Evolutionary conservation across 2,888 invertebrate species (phyloP).

Genomic region (Gisinianus flammeolus): DNA sequence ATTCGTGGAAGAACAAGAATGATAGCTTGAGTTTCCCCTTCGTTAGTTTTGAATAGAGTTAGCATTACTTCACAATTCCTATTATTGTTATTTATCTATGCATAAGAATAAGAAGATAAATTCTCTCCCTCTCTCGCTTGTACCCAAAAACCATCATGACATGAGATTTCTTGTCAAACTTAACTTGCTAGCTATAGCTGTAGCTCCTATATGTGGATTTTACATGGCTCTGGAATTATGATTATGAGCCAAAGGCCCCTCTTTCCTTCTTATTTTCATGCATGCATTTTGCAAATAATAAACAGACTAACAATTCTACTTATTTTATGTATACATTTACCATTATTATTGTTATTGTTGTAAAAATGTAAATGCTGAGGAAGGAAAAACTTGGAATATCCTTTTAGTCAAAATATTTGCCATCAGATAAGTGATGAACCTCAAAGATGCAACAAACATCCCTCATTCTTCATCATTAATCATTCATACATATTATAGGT

Average conservation of each 20-base stretch:
- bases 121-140: slow-evolving; percentile 27
- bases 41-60: slow-evolving; percentile 40
- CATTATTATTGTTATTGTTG: neutral
- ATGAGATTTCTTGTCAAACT: slow-evolving; percentile 34
- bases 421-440: neutral
- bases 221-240: too few relatives aligned
- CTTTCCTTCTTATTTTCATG: neutral
- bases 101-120: slow-evolving; percentile 35
- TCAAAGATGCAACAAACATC: neutral
- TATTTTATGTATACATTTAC: too few relatives aligned
- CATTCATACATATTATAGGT: too few relatives aligned
- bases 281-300: neutral
- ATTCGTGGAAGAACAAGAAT: slow-evolving; percentile 39
- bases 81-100: slow-evolving; percentile 42
- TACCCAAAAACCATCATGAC: slow-evolving; percentile 26
- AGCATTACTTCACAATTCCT: slow-evolving; percentile 40
- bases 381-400: neutral
- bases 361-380: neutral
- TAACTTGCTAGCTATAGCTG: slow-evolving; percentile 22
- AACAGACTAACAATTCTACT: neutral
- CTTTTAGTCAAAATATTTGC: neutral
- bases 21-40: slow-evolving; percentile 40
- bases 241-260: neutral
- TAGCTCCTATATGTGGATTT: neutral
- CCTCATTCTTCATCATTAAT: neutral